phyloP scores from a whole-genome alignment of 2,797 vertebrate genomes.

The Cryptoblepharus egeriae region DNA sequence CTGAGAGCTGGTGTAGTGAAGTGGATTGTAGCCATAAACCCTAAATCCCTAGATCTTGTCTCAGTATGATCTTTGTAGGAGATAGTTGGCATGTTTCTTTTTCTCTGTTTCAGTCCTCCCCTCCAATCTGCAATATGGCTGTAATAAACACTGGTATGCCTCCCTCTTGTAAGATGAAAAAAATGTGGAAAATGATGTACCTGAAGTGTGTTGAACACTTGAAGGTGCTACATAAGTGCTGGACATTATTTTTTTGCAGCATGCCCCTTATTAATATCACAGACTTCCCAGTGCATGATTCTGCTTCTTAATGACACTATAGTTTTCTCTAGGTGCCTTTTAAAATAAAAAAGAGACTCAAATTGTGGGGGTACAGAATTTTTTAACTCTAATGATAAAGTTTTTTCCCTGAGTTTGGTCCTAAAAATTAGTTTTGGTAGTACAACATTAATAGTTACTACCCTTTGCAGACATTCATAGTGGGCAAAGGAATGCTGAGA shows the following conservation, averaged over 20 bases:
- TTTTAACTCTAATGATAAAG: slow-evolving; percentile 52
- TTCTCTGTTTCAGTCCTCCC: not conserved
- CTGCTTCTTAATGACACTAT: not conserved
- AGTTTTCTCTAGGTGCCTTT: not conserved
- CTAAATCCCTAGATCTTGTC: not conserved
- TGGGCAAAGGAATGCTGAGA: slow-evolving; percentile 21
- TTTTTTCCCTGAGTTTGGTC: slow-evolving; percentile 54
- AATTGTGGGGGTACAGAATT: slow-evolving; percentile 22
- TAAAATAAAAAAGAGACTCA: not conserved
- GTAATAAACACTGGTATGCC: not conserved
- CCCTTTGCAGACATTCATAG: slow-evolving; percentile 23
- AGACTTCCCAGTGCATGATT: not conserved
- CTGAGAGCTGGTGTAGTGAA: not conserved
- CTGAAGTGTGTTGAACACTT: not conserved
- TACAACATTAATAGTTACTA: slow-evolving; percentile 44
- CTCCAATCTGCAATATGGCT: not conserved
- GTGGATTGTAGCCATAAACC: not conserved
- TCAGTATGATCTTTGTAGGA: not conserved
- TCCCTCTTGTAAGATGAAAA: not conserved
- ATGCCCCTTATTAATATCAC: not conserved
- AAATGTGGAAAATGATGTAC: not conserved
- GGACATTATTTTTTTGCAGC: not conserved
- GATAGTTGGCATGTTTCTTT: not conserved
- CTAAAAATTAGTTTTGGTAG: slow-evolving; percentile 41
- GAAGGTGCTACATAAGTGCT: not conserved